Evolutionary conservation across 2,888 invertebrate genomes (phyloP).

Genomic region (Pterostichus madidus): DNA sequence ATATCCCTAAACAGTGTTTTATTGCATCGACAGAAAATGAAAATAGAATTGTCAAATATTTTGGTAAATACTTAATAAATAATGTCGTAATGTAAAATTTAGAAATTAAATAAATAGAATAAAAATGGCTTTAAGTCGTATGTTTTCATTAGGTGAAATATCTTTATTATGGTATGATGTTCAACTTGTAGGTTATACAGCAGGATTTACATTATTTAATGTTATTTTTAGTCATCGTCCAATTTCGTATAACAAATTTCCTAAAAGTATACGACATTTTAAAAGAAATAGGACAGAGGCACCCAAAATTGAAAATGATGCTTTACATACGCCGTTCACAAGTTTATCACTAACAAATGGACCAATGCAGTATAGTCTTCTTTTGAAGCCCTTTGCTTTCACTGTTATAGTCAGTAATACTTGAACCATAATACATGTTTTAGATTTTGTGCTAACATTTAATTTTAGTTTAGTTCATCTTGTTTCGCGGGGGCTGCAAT

Average conservation of each 20-base stretch:
- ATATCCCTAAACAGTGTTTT: conserved; percentile 5
- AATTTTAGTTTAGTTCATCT: conserved; percentile 77
- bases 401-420: conserved; percentile 81
- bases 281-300: conserved; percentile 69
- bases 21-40: not conserved
- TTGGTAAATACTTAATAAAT: conserved; percentile 23
- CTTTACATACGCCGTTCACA: conserved; percentile 76
- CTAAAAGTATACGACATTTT: conserved; percentile 69
- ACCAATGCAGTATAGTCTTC: conserved; percentile 76
- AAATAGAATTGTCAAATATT: conserved; percentile 48
- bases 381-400: conserved; percentile 83
- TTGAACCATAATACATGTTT: not conserved
- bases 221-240: conserved; percentile 65
- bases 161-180: conserved; percentile 69
- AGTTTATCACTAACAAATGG: conserved; percentile 77
- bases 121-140: conserved; percentile 73
- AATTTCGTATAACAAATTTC: conserved; percentile 64
- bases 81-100: conserved; percentile 9
- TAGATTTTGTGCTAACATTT: conserved; percentile 27
- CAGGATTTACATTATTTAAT: conserved; percentile 46
- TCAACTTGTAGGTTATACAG: conserved; percentile 66
- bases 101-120: conserved; percentile 11
- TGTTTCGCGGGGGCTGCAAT: conserved; percentile 88
- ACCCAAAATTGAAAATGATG: conserved; percentile 70
- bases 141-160: conserved; percentile 71